Evolutionary conservation across 1,140 invertebrate genomes (phyloP), one percentile per base, ranked within the genome.

Genomic region (Propsilocerus akamusi): DNA sequence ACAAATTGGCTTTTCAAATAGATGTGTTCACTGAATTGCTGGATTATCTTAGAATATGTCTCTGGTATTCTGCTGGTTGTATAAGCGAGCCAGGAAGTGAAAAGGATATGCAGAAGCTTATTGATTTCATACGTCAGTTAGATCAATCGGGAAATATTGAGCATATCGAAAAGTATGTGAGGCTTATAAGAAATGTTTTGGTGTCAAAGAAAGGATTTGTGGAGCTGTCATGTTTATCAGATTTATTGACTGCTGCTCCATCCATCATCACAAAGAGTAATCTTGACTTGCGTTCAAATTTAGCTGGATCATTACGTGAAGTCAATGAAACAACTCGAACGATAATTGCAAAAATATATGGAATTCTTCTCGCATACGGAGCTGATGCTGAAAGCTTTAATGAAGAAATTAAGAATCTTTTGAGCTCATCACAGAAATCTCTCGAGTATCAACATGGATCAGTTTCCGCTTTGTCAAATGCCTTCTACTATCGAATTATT

Each of bases 41-140:
- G 5, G 68, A 78, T 3, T 90, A 89, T 64, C 62, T 87, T 49
- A 72, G 85, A 4, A 69, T 86, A 56, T 88, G 85, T 59, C 64
- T 91, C 20, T 65, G 63, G 63, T 65, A 60, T 46, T 65, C 63
- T 7, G 60, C 63, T 20, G 63, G 60, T 0, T 58, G 67, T 22
- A 57, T 67, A 5, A 59, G 59, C 10, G 64, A 69, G 22, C 71
- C 71, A 0, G 62, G 61, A 3, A 58, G 62, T 52, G 58, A 62
- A 25, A 61, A 59, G 34, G 49, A 58, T 26, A 53, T 54, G 5
- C 49, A 54, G 6, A 55, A 59, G 24, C 32, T 65, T 0, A 58
- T 57, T 14, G 52, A 58, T 11, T 65, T 63, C 37, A 64, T 65
- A 5, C 50, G 26, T 47, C 55, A 66, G 24, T 60, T 61, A 50